Conservation (phyloP, 2,113 vertebrate species). For the Irena cyanogastra region DNA sequence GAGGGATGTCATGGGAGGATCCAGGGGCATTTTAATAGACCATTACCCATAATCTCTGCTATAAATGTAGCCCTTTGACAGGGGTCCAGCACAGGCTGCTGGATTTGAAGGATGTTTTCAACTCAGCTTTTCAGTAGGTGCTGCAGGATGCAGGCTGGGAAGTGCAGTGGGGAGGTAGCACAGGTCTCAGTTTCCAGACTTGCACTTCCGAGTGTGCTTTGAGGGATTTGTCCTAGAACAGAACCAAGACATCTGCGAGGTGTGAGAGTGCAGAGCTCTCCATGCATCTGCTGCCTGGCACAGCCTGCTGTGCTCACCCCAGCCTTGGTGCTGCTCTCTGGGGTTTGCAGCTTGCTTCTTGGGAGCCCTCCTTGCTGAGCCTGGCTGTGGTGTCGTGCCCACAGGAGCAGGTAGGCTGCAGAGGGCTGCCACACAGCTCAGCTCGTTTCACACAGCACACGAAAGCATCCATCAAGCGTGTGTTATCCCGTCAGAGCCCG, state of each 20-base stretch:
- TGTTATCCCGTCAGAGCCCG: background rate
- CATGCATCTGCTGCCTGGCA: fast-evolving
- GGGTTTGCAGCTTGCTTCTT: background rate
- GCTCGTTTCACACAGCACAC: background rate
- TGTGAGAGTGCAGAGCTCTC: fast-evolving
- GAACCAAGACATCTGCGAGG: fast-evolving
- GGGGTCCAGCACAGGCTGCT: background rate
- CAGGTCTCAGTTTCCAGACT: background rate
- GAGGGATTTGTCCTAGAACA: background rate
- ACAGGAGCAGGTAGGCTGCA: background rate
- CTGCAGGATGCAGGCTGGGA: background rate
- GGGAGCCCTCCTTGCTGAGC: background rate
- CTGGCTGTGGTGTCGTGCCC: background rate
- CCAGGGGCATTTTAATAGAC: background rate
- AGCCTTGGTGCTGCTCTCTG: background rate
- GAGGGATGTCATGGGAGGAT: background rate
- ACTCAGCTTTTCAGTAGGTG: fast-evolving
- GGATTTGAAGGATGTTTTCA: background rate
- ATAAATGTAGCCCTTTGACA: fast-evolving
- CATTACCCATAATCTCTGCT: background rate
- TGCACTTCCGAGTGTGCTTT: background rate
- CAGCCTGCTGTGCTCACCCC: background rate
- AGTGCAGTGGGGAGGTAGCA: fast-evolving
- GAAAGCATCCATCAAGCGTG: fast-evolving
- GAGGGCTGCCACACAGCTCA: background rate